Evolutionary conservation across 2,888 invertebrate genomes (phyloP), one percentile per base, ranked within the genome.

Genomic region (Allygus modestus): DNA sequence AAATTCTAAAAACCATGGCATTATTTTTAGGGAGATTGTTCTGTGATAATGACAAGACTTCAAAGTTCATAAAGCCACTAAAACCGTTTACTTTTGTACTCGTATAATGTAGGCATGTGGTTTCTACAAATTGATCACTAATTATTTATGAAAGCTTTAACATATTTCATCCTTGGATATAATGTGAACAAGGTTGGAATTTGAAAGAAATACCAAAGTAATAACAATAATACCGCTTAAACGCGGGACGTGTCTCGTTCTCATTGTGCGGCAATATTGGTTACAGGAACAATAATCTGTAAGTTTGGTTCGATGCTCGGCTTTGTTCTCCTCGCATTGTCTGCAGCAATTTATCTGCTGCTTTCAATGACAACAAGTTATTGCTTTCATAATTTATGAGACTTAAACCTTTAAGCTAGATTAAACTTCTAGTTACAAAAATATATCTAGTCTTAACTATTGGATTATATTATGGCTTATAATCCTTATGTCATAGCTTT

Each of bases 351-450:
- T 46, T 46, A 46, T 46, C 46, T 46, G 46, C 46, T 46, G 46
- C 46, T 46, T 46, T 46, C 46, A 46, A 46, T 46, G 46, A 46
- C 46, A 46, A 46, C 46, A 12, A 17, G 46, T 46, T 46, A 46
- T 46, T 46, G 46, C 46, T 46, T 46, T 17, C 46, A 46, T 46
- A 46, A 46, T 46, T 46, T 46, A 46, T 46, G 46, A 46, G 46
- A 46, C 41, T 46, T 17, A 46, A 46, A 46, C 46, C 46, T 46
- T 17, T 46, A 46, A 46, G 46, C 46, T 46, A 46, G 12, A 46
- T 46, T 12, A 12, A 46, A 46, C 12, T 17, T 46, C 15, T 17
- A 46, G 7, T 12, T 46, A 17, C 46, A 46, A 46, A 46, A 46
- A 46, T 46, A 46, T 17, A 46, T 2, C n/a, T 46, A n/a, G n/a